Evolutionary conservation across 2,797 vertebrate genomes (phyloP).

Genomic region (Oreortyx pictus): DNA sequence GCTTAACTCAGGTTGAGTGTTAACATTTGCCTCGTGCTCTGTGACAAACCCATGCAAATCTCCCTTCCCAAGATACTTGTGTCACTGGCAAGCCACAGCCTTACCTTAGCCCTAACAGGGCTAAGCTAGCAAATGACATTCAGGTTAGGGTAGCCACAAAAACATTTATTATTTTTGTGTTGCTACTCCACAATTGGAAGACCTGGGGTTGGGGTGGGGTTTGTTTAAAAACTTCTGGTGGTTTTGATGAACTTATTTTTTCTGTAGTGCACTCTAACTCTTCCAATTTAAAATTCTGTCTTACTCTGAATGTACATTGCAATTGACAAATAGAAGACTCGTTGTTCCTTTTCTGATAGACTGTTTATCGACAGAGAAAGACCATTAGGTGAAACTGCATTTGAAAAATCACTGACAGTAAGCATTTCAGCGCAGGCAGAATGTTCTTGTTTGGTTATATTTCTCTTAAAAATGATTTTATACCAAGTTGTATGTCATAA

Average conservation of each 20-base stretch:
- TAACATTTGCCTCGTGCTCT: background rate
- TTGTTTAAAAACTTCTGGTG: background rate
- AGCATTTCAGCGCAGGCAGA: background rate
- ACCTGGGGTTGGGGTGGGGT: rapidly evolving
- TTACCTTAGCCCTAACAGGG: rapidly evolving
- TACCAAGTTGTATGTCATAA: background rate
- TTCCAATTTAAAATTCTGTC: background rate
- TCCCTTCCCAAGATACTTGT: background rate
- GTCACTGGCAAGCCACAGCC: background rate
- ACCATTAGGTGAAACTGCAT: background rate
- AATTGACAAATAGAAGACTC: background rate
- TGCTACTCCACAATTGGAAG: background rate
- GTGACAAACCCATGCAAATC: background rate
- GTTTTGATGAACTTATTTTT: background rate
- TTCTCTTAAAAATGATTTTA: background rate
- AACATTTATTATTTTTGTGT: background rate
- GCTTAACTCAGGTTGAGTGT: background rate
- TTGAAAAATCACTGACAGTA: background rate
- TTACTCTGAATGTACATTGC: background rate
- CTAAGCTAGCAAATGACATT: background rate
- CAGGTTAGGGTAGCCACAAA: background rate
- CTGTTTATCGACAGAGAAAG: background rate
- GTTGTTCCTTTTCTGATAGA: background rate
- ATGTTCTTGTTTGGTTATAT: background rate
- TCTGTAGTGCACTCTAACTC: background rate